Evolutionary conservation across 2,888 invertebrate genomes (phyloP).

Genomic region (Agonopterix alstromeriana): DNA sequence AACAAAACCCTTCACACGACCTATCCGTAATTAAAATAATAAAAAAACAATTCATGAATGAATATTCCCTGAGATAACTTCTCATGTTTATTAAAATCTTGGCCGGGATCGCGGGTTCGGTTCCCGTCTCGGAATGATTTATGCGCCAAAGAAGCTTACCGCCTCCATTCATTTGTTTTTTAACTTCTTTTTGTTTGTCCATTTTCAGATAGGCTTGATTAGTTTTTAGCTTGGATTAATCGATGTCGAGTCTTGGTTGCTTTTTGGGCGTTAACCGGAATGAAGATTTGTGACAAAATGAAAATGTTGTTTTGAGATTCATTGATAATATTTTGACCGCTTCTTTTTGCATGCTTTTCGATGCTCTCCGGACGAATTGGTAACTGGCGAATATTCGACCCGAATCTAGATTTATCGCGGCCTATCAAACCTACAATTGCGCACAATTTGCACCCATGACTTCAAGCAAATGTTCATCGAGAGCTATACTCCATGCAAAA

Average conservation of each 20-base stretch:
- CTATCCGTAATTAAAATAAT: slow-evolving; percentile 62
- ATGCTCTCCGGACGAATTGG: no score
- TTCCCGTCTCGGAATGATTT: slow-evolving; percentile 59
- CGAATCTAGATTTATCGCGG: no score
- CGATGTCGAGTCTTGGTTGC: slow-evolving; percentile 29
- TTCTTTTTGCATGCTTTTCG: background rate
- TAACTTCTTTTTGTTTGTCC: slow-evolving; percentile 40
- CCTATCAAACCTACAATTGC: no score
- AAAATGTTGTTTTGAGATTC: background rate
- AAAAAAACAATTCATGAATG: slow-evolving; percentile 60
- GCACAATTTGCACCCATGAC: no score
- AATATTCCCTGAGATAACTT: slow-evolving; percentile 48
- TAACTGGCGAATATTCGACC: no score
- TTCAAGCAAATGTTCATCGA: no score
- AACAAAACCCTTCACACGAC: slow-evolving; percentile 55
- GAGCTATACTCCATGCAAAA: no score
- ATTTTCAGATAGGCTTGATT: slow-evolving; percentile 67
- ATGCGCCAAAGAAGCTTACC: slow-evolving; percentile 53
- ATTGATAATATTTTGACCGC: background rate
- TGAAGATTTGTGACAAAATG: slow-evolving; percentile 29
- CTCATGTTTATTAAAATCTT: slow-evolving; percentile 73
- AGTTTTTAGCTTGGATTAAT: slow-evolving; percentile 68
- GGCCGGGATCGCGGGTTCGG: slow-evolving; percentile 44
- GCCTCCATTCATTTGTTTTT: slow-evolving; percentile 73
- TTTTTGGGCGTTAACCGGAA: slow-evolving; percentile 23